phyloP scores from a whole-genome alignment of 37 sponge, comb jelly and placozoan species.

The Aphrocallistes beatrix region DNA sequence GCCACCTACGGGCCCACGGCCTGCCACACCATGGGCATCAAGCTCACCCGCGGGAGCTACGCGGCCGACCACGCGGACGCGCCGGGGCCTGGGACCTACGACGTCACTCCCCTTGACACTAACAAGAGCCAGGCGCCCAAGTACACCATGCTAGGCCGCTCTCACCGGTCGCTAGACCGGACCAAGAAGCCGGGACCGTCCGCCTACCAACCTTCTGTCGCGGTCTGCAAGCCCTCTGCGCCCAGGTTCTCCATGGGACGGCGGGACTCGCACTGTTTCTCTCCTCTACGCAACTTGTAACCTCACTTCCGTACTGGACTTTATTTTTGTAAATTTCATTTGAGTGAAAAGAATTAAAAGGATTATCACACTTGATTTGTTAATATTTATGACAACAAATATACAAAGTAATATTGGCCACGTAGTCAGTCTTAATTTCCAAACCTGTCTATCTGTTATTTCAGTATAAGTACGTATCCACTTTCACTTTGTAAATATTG shows the following conservation, averaged over 20 bases:
- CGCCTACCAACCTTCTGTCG: not conserved
- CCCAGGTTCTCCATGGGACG: constrained; percentile 9
- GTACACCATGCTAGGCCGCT: not conserved
- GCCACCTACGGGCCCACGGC: not conserved
- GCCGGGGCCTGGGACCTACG: not conserved
- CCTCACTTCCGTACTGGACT: not conserved
- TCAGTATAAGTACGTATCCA: too few relatives aligned
- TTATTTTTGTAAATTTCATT: not conserved
- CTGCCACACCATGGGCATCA: constrained; percentile 15
- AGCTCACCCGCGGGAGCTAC: constrained; percentile 4
- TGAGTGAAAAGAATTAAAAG: too few relatives aligned
- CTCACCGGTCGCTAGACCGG: not conserved
- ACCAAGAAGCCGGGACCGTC: not conserved
- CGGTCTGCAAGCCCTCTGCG: not conserved
- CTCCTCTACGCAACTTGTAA: not conserved
- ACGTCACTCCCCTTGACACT: not conserved
- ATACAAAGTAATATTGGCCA: too few relatives aligned
- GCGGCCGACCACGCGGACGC: not conserved
- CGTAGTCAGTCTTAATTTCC: too few relatives aligned
- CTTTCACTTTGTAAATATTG: too few relatives aligned
- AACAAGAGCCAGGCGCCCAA: constrained; percentile 13
- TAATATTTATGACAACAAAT: too few relatives aligned
- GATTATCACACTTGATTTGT: too few relatives aligned
- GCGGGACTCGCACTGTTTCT: not conserved
- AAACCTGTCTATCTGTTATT: too few relatives aligned